Base-by-base conservation (phyloP, 2,888 invertebrate genomes). In the Ernsta delagoae region DNA sequence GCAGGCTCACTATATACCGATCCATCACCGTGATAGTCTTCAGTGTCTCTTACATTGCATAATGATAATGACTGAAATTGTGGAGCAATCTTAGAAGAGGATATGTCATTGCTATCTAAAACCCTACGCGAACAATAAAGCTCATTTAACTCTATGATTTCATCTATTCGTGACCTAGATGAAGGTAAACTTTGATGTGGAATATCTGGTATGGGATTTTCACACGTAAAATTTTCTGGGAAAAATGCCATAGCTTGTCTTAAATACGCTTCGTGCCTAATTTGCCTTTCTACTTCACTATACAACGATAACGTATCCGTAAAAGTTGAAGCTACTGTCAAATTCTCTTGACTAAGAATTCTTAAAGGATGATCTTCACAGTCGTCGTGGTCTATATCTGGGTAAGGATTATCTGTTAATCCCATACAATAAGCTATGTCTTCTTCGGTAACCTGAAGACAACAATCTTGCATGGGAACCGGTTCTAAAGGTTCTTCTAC, bases 381-480 rank as follows among this genome's bases (percentile, higher is more conserved):
- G 76, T 95, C 95, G 74, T 95, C 95, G 81, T 96, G 96, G 78
- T 96, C 96, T 36, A 95, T 95, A 86, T 96, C 96, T 0, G 95
- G 95, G 45, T 96, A 83, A 57, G 95, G 96, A 88, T 96, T 96
- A 75, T 96, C 96, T 62, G 92, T 88, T 76, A 94, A 94, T 53
- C 96, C 96, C 97, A 98, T 97, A 79, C 97, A 97, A 65, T 96
- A 94, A 4, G 97, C 97, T 72, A 98, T 98, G 83, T 98, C 98
- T 89, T 98, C 98, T 90, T 98, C 98, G 5, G 98, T 98, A 65
- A 98, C 98, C 94, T 98, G 98, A 66, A 98, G 94, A 77, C 98
- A 98, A 71, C 95, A 96, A 85, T 97, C 98, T 87, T 97, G 97
- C 94, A 96, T 97, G 60, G 97, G 97, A 16, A 97, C 97, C 9